Percentiles rank a stretch among this genome's conserved stretches.
Evolutionary conservation across 2,888 invertebrate genomes (phyloP).

Genomic region (Monopis laevigella): DNA sequence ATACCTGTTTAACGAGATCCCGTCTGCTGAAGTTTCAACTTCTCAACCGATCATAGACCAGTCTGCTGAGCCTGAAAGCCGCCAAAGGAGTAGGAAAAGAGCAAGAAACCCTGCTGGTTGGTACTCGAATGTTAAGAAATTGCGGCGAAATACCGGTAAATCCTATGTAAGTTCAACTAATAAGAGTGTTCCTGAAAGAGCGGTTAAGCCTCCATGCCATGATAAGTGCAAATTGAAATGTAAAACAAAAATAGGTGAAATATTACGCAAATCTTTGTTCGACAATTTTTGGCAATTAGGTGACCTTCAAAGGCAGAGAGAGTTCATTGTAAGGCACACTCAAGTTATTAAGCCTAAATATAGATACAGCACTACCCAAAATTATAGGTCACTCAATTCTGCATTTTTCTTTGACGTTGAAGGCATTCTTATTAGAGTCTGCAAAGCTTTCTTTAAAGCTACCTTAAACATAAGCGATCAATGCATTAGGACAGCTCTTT

Average conservation of each 20-base stretch:
- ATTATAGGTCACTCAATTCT: slow-evolving; percentile 11
- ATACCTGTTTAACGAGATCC: too few relatives aligned
- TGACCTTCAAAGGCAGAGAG: too few relatives aligned
- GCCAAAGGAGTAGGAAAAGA: not conserved
- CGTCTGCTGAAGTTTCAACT: too few relatives aligned
- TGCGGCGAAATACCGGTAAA: too few relatives aligned
- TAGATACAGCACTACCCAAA: slow-evolving; percentile 1
- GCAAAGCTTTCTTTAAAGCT: slow-evolving; percentile 8
- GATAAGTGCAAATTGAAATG: not conserved
- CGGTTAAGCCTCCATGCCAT: not conserved
- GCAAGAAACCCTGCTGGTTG: not conserved
- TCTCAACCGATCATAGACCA: too few relatives aligned
- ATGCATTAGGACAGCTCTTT: slow-evolving; percentile 3
- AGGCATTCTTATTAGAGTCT: slow-evolving; percentile 11
- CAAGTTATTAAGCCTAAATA: slow-evolving; percentile 9
- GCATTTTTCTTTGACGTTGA: slow-evolving; percentile 16
- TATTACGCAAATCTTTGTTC: not conserved
- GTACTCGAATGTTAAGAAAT: too few relatives aligned
- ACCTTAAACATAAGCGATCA: slow-evolving; percentile 1
- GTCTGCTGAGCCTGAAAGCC: too few relatives aligned
- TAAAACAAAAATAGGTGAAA: too few relatives aligned
- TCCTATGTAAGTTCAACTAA: too few relatives aligned
- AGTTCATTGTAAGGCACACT: slow-evolving; percentile 2
- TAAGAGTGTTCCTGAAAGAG: slow-evolving; percentile 6
- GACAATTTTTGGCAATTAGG: not conserved